Percentiles rank a stretch among this genome's conserved stretches.
Evolutionary conservation across 92 coral and sea anemone genomes (phyloP).

Genomic region (Chrysogorgia sp.): DNA sequence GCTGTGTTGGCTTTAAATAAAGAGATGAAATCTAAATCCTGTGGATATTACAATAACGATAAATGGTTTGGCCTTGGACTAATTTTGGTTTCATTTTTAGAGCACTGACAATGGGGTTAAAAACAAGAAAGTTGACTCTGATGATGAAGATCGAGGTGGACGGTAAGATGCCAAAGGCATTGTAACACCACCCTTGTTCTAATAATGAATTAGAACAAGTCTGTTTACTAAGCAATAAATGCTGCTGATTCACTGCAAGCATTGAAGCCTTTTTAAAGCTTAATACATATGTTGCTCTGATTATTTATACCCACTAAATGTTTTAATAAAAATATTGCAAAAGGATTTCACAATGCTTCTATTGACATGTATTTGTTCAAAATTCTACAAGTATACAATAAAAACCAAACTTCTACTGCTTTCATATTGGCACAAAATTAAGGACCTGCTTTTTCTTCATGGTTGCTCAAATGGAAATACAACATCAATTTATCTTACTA

Average conservation of each 20-base stretch:
- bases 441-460: too few species aligned
- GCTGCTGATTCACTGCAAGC: neutral
- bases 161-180: conserved; percentile 12
- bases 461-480: too few species aligned
- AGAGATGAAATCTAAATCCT: conserved; percentile 24
- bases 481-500: too few species aligned
- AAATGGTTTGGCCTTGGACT: neutral
- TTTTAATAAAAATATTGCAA: neutral
- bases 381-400: too few species aligned
- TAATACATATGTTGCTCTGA: too few species aligned
- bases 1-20: conserved; percentile 18
- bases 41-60: neutral
- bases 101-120: conserved; percentile 5
- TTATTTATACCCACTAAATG: too few species aligned
- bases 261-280: too few species aligned
- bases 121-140: conserved; percentile 23
- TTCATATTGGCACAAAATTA: too few species aligned
- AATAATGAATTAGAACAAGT: too few species aligned
- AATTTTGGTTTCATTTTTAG: conserved; percentile 11
- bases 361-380: neutral
- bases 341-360: neutral
- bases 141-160: conserved; percentile 9
- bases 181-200: too few species aligned
- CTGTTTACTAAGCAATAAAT: neutral
- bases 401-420: too few species aligned